A percentile compares a stretch with the other conserved stretches of the same genome.
phyloP scores from a whole-genome alignment of 2,797 vertebrate genomes.

The Orientallactaga sibirica region DNA sequence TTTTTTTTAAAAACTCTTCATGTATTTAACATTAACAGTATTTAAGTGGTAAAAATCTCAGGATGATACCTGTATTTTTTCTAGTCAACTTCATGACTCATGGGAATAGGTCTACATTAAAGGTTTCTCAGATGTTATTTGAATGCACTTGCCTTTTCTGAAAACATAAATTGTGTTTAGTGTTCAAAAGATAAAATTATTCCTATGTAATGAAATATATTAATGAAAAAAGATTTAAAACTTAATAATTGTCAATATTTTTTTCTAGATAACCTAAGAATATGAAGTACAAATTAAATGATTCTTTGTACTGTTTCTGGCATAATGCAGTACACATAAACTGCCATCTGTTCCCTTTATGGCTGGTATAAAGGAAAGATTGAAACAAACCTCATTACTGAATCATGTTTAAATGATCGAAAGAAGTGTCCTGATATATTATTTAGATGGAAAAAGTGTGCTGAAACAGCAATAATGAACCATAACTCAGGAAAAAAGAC shows the following conservation, averaged over 20 bases:
- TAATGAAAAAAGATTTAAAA: background rate
- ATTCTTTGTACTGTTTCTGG: background rate
- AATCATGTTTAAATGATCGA: conserved; percentile 21
- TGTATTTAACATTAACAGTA: background rate
- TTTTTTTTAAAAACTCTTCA: background rate
- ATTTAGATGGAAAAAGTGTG: background rate
- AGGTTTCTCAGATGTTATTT: background rate
- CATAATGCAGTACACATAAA: background rate
- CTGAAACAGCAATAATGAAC: background rate
- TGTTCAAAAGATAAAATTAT: background rate
- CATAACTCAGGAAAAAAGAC: background rate
- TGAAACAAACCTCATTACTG: background rate
- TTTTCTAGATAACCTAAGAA: background rate
- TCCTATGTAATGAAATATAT: background rate
- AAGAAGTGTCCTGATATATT: background rate
- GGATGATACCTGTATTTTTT: background rate
- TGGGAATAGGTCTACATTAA: background rate
- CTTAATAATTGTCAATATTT: background rate
- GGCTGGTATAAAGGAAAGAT: background rate
- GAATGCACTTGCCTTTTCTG: background rate
- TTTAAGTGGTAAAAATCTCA: background rate
- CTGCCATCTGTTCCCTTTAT: conserved; percentile 28
- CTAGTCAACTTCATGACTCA: background rate
- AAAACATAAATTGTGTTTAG: background rate
- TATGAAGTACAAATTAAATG: conserved; percentile 11